phyloP scores from a whole-genome alignment of 2,888 invertebrate genomes.

The Nudaria mundana region DNA sequence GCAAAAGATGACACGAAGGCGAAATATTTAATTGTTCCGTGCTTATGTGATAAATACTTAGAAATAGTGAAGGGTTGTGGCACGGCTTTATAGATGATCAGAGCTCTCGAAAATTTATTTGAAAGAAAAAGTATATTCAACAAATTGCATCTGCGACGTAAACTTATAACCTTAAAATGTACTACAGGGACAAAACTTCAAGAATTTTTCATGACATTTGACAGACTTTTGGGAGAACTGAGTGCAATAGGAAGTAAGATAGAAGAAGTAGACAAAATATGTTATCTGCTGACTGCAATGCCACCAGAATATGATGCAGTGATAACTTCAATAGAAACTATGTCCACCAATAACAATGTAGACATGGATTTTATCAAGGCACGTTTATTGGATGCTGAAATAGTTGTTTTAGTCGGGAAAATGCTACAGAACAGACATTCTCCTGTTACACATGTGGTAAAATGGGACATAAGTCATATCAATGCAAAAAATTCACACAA shows the following conservation, averaged over 20 bases:
- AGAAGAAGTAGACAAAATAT: not conserved
- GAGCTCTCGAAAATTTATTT: not conserved
- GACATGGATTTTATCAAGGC: not conserved
- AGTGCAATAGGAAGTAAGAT: not conserved
- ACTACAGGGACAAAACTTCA: not conserved
- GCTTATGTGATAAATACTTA: not conserved
- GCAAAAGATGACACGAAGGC: not conserved
- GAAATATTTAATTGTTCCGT: not conserved
- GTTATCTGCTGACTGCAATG: not conserved
- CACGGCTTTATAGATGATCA: not conserved
- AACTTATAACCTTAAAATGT: not conserved
- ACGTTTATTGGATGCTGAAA: not conserved
- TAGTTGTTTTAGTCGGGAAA: not conserved
- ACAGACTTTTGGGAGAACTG: not conserved
- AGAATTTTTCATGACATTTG: not conserved
- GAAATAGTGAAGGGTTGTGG: not conserved
- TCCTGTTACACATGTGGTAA: not conserved
- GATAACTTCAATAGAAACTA: slow-evolving; percentile 1
- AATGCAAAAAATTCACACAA: not conserved
- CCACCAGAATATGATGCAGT: not conserved
- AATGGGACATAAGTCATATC: not conserved
- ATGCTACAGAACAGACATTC: not conserved
- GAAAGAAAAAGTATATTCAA: not conserved
- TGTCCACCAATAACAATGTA: not conserved
- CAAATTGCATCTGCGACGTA: not conserved